Base-by-base conservation (phyloP, 2,113 vertebrate species). In the Micronycteris hirsuta region DNA sequence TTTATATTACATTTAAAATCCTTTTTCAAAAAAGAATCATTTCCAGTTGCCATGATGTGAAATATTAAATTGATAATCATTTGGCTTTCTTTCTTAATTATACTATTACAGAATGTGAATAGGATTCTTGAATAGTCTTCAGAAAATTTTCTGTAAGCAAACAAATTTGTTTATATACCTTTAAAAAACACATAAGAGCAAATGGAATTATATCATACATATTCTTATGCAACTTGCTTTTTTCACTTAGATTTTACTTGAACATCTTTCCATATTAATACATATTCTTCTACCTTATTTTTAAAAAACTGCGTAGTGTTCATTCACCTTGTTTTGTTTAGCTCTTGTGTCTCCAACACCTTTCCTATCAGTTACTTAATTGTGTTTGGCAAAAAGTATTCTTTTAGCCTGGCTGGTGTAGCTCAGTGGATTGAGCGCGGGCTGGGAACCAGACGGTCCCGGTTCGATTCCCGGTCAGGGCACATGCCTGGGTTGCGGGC, bases 1-100 rank as follows among this genome's bases (percentile, higher is more conserved):
- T 85, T 77, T 81, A 31, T 87, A 43, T 78, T 76, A 52, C 9
- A 82, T 93, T 86, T 45, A 89, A 71, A n/a, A 38, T 19, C 47
- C 28, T 90, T 80, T 77, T 73, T 52, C 2, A 71, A 92, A 54
- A 78, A 77, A 92, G 6, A 52, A 43, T 77, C 13, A 74, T 85
- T 93, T 96, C 19, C 15, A 73, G 5, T 85, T 90, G 82, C 36
- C 17, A 70, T 71, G 11, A 76, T 92, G 45, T 13, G 4, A 86
- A 87, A 77, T 87, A 67, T 16, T 52, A 93, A 86, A 41, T 73
- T 81, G 41, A 71, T 86, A 76, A 31, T 6, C 4, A 41, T 61
- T 74, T 82, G 7, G 19, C 19, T 93, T 95, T 73, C 49, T 93
- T 85, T 73, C 52, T 87, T 93, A 70, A 68, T 86, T 85, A 47